Conservation (phyloP, 2,113 vertebrate genomes). For the Ophthalmolycus amberensis region DNA sequence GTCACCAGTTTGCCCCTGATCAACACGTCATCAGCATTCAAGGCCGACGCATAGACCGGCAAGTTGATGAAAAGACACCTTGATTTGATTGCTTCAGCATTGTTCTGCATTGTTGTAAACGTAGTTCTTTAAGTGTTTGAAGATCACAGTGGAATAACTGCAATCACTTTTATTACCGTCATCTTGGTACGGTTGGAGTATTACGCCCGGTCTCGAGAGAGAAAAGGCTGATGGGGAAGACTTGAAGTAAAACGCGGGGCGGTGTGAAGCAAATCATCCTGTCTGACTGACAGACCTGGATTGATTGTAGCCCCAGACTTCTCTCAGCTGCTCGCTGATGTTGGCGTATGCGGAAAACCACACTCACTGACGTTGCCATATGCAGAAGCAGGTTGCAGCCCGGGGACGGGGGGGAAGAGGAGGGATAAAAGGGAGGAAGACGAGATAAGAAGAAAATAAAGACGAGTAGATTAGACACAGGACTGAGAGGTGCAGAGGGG, state of each 20-base stretch:
- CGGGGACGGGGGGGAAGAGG: background rate
- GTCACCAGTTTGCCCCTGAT: conserved; percentile 11
- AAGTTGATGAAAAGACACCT: background rate
- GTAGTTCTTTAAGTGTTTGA: background rate
- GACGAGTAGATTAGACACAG: conserved; percentile 56
- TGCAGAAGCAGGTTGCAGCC: conserved; percentile 42
- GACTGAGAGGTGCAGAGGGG: conserved; percentile 32
- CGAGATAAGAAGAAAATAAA: conserved; percentile 39
- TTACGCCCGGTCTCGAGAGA: background rate
- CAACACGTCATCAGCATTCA: conserved; percentile 9
- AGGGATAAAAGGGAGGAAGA: conserved; percentile 11
- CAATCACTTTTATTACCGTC: background rate
- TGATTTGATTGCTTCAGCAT: background rate
- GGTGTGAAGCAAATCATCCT: conserved; percentile 16
- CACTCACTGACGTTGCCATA: conserved; percentile 13
- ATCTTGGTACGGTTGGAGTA: background rate
- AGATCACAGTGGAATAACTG: conserved; percentile 12
- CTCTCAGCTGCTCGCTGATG: conserved; percentile 15
- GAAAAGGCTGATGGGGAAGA: background rate
- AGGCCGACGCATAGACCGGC: background rate
- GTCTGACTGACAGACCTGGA: conserved; percentile 21
- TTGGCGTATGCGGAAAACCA: conserved; percentile 1
- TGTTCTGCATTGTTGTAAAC: background rate
- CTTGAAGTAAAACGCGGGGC: background rate
- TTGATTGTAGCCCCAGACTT: conserved; percentile 26